Conservation (phyloP, 2,113 vertebrate genomes). For the Phaetusa simplex region DNA sequence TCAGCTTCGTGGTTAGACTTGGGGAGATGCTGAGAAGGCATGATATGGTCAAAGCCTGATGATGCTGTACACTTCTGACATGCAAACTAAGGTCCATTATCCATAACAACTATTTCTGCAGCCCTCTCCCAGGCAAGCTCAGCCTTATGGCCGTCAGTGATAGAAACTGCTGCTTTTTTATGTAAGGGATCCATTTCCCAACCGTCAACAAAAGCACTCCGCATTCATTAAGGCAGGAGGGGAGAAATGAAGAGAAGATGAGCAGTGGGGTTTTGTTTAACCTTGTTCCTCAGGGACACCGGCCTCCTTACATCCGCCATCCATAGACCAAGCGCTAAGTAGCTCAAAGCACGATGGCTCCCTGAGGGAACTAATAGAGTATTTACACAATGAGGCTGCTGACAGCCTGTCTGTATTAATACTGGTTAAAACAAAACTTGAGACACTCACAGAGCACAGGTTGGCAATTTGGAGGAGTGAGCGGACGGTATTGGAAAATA, state of each 20-base stretch:
- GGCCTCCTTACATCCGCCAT: not conserved
- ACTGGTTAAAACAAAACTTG: slow-evolving; percentile 30
- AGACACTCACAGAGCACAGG: slow-evolving; percentile 9
- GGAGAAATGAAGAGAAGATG: not conserved
- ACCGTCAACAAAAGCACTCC: not conserved
- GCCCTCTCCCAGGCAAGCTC: not conserved
- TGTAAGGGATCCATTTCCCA: not conserved
- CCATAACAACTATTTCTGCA: not conserved
- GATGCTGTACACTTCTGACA: not conserved
- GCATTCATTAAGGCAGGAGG: not conserved
- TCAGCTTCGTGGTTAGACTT: fast-evolving
- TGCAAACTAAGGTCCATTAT: not conserved
- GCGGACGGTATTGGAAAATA: not conserved
- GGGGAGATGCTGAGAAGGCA: slow-evolving; percentile 21
- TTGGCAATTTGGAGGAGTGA: not conserved
- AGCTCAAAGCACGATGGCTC: slow-evolving; percentile 31
- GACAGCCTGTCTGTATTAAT: slow-evolving; percentile 41
- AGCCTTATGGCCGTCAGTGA: not conserved
- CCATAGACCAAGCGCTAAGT: slow-evolving; percentile 11
- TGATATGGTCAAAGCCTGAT: not conserved
- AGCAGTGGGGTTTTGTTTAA: slow-evolving; percentile 28
- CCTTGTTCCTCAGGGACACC: not conserved
- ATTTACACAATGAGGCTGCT: not conserved
- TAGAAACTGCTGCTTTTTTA: not conserved
- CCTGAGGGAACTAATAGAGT: not conserved